phyloP scores from a whole-genome alignment of 2,113 vertebrate species.

The Daubentonia madagascariensis region DNA sequence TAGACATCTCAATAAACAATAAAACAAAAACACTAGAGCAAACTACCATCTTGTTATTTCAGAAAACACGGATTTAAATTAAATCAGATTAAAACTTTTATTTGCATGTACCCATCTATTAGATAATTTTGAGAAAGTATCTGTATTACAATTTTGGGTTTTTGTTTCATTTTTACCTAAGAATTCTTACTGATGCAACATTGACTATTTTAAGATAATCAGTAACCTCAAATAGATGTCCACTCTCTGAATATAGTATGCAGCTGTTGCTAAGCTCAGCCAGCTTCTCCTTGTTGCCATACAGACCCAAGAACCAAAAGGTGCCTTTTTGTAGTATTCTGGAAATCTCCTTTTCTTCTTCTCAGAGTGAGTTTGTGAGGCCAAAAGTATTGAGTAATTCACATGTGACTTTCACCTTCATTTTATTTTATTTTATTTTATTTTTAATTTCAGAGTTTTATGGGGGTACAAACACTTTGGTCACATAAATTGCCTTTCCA shows the following conservation, averaged over 20 bases:
- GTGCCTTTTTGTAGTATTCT: background rate
- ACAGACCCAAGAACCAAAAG: background rate
- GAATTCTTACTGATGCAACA: background rate
- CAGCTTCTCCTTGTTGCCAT: background rate
- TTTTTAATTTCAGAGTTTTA: too few relatives aligned
- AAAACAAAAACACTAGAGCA: background rate
- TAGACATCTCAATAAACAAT: background rate
- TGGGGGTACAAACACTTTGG: too few relatives aligned
- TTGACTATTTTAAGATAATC: background rate
- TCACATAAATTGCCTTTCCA: too few relatives aligned
- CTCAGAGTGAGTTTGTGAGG: background rate
- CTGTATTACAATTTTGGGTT: background rate
- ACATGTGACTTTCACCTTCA: background rate
- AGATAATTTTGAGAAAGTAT: background rate
- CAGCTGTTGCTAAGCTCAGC: background rate
- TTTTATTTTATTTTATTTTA: too few relatives aligned
- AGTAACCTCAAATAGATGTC: background rate
- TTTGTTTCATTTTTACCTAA: background rate
- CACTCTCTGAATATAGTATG: background rate
- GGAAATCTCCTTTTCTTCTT: background rate
- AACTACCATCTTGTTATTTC: background rate
- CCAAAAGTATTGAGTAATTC: background rate
- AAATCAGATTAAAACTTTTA: background rate
- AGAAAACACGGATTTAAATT: background rate
- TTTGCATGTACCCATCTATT: background rate